Base-by-base conservation (phyloP, 1,140 invertebrate species). In the Solenopsis invicta region DNA sequence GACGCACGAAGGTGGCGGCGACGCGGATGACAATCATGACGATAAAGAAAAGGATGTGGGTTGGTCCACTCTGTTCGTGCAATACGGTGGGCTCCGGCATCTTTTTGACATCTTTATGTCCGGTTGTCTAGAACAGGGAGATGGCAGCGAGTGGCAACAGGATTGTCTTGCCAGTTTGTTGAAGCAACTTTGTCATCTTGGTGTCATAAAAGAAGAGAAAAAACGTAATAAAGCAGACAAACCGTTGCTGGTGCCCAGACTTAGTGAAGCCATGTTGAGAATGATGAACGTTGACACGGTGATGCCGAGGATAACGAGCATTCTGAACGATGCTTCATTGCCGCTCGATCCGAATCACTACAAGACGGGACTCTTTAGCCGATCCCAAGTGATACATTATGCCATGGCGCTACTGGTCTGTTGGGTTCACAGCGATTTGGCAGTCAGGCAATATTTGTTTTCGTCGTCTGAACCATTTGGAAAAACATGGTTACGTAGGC, bases 81-180 rank as follows among this genome's bases (percentile, higher is more conserved):
- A 98, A 89, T 97, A 97, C 90, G 98, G 98, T 45, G 98, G 98
- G 2, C 93, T 99, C 41, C 96, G 97, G 64, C 97, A 99, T 94
- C 95, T 99, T 0, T 99, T 98, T 94, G 98, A 98, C 94, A 99
- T 99, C 84, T 98, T 99, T 94, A 97, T 98, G 96, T 98, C 97
- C 29, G 98, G 98, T 93, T 96, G 91, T 67, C 85, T 95, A 6
- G 94, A 96, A 21, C 96, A 97, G 62, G 96, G 96, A 67, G 96
- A 98, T 80, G 96, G 97, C 61, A 98, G 97, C 89, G 98, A 99
- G 95, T 99, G 99, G 99, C 97, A 98, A 77, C 98, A 99, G 94
- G 99, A 99, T 92, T 99, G 98, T 93, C 95, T 99, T 12, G 98
- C 98, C 0, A 97, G 98, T 90, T 94, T 99, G 13, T 93, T 99